Conservation (phyloP, 2,888 invertebrate species). For the Scotopteryx bipunctaria region DNA sequence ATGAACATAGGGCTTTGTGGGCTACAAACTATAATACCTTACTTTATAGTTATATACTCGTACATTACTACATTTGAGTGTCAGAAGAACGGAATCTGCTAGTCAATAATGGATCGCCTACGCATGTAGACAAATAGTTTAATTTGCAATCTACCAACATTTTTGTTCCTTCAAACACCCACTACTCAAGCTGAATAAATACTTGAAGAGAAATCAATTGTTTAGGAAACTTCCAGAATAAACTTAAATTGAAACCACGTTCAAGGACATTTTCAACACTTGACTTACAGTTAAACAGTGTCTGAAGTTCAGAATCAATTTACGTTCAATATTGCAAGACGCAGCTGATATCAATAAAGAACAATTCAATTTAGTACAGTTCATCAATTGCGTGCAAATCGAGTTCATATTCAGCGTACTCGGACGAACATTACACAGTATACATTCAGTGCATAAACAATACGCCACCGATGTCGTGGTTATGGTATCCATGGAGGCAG, state of each 20-base stretch:
- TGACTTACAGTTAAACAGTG: constrained; percentile 43
- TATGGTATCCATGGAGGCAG: constrained; percentile 75
- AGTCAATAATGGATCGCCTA: constrained; percentile 21
- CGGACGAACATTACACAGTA: constrained; percentile 59
- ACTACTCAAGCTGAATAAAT: constrained; percentile 26
- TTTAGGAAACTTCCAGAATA: constrained; percentile 22
- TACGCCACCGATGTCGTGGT: constrained; percentile 57
- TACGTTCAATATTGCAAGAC: constrained; percentile 46
- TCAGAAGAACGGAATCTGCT: constrained; percentile 8
- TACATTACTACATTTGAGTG: constrained; percentile 5
- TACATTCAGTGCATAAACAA: constrained; percentile 51
- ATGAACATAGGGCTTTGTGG: no score
- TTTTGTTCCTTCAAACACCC: constrained; percentile 5
- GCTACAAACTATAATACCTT: no score
- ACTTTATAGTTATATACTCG: no score
- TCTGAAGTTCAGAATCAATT: constrained; percentile 46
- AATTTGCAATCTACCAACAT: constrained; percentile 20
- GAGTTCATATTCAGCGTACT: constrained; percentile 57
- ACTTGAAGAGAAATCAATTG: constrained; percentile 30
- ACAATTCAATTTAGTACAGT: constrained; percentile 55
- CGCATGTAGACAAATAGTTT: constrained; percentile 13
- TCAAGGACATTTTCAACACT: constrained; percentile 37
- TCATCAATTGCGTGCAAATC: constrained; percentile 54
- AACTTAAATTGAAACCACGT: constrained; percentile 8
- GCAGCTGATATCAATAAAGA: constrained; percentile 45